Base-by-base conservation (phyloP, 1,140 invertebrate species). In the Cydia fagiglandana region DNA sequence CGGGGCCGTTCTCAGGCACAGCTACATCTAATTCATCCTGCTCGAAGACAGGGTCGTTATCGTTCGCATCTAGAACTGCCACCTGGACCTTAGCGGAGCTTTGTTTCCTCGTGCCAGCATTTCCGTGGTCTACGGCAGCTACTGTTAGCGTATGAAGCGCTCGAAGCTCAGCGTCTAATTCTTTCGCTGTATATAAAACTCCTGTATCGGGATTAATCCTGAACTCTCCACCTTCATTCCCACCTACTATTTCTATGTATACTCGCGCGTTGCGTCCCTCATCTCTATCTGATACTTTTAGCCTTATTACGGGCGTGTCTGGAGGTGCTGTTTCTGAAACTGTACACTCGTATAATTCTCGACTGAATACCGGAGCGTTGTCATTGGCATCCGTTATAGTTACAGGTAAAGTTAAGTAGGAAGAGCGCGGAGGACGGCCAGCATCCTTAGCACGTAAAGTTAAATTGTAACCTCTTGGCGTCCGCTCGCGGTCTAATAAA, bases 41-140 rank as follows among this genome's bases (percentile, higher is more conserved):
- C 74, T 97, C 96, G 86, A 99, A 99, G 17, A 96, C 93, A 0
- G 98, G 97, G 87, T 97, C 97, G 90, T 99, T 98, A 90, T 99
- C 98, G 88, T 99, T 99, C 28, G 96, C 95, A 90, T 99, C 98
- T 66, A 96, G 88, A 0, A 99, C 96, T 79, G 96, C 95, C 45
- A 99, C 95, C 92, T 97, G 96, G n/a, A 99, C 96, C 91, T 97
- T 97, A 0, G 97, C 97, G 0, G 97, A 97, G 0, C 96, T 97
- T 86, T 97, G 97, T 81, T 97, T 97, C 20, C 97, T 93, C 0
- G 95, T 96, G 0, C 97, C 97, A 2, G 95, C 94, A 83, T 97
- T 97, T 0, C 97, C 97, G 85, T 97, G 97, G 88, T 98, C 97
- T 13, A 97, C 95, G 2, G 97, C 98, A 1, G 97, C 97, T 1